Conservation (phyloP, 2,888 invertebrate species). For the Latrodectus elegans region DNA sequence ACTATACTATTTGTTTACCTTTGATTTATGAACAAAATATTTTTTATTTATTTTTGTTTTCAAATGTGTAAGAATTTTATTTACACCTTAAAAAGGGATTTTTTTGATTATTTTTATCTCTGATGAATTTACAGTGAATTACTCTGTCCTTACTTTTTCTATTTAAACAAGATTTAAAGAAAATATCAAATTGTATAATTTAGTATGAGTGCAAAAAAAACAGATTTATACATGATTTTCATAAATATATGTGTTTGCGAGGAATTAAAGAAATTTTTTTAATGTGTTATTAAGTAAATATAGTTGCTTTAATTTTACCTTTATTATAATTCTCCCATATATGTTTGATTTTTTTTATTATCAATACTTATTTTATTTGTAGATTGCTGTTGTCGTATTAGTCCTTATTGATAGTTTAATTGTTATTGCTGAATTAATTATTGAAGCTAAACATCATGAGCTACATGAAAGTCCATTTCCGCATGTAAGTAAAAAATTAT, state of each 20-base stretch:
- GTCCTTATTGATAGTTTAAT: slow-evolving; percentile 75
- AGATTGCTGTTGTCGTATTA: slow-evolving; percentile 74
- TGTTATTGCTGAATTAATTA: slow-evolving; percentile 75
- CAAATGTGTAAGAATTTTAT: background rate
- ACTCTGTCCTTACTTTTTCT: no score
- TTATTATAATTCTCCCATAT: background rate
- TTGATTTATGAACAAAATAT: no score
- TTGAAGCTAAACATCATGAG: slow-evolving; percentile 74
- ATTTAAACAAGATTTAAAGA: no score
- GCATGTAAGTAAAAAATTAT: slow-evolving; percentile 39
- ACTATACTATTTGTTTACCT: no score
- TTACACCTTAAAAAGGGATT: background rate
- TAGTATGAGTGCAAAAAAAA: no score
- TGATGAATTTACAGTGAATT: background rate
- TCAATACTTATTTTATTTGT: background rate
- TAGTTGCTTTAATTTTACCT: background rate
- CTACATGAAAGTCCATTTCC: slow-evolving; percentile 66
- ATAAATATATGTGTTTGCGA: no score
- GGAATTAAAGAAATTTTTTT: background rate
- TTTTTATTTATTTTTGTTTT: no score
- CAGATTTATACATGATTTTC: no score
- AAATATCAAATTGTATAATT: no score
- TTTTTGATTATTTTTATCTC: background rate
- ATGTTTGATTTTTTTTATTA: background rate
- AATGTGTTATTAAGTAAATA: background rate